Evolutionary conservation across 2,797 vertebrate genomes (phyloP).

Genomic region (Coccyzus lansbergi): DNA sequence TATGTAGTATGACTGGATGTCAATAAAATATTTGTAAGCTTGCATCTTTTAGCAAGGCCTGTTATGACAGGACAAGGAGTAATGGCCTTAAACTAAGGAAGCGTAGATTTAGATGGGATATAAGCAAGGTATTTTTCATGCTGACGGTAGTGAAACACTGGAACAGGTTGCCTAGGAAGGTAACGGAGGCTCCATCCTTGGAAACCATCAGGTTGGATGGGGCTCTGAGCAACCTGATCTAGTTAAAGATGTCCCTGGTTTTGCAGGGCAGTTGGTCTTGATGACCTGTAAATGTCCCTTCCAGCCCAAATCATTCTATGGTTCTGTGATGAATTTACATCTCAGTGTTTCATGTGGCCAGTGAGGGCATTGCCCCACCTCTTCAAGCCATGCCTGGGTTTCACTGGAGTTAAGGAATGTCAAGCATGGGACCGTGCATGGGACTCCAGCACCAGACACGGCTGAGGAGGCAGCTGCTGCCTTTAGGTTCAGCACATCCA

Average conservation of each 20-base stretch:
- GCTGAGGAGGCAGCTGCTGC: background rate
- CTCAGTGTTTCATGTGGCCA: rapidly evolving
- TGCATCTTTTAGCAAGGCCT: too few species aligned
- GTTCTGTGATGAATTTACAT: background rate
- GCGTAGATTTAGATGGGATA: too few species aligned
- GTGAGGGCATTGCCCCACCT: too few species aligned
- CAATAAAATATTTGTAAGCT: too few species aligned
- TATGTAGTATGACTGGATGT: too few species aligned
- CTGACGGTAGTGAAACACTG: background rate
- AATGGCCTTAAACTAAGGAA: too few species aligned
- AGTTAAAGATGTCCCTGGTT: too few species aligned
- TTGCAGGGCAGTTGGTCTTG: too few species aligned
- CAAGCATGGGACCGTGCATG: background rate
- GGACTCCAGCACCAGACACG: too few species aligned
- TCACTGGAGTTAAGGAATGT: background rate
- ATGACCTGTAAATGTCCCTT: too few species aligned
- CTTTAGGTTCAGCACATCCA: rapidly evolving
- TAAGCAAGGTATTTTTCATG: background rate
- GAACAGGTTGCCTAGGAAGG: background rate
- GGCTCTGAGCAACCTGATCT: background rate
- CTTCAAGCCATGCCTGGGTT: background rate
- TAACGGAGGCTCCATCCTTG: background rate
- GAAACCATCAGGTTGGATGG: background rate
- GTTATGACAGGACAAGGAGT: too few species aligned
- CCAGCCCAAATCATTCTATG: too few species aligned